Conservation (phyloP, 2,797 vertebrate genomes). For the Anabacerthia variegaticeps region DNA sequence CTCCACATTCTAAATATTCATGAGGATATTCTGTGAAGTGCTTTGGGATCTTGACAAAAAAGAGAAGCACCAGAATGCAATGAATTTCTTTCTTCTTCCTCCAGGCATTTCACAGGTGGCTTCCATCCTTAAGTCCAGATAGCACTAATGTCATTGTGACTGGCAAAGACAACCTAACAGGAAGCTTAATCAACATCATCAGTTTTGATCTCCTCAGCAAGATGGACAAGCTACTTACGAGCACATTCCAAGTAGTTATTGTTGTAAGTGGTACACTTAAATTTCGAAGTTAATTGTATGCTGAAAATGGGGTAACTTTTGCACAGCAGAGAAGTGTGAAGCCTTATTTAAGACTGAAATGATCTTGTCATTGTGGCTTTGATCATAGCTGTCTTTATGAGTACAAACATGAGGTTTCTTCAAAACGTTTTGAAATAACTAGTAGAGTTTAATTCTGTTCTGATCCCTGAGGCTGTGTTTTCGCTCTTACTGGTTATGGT, state of each 20-base stretch:
- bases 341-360: not conserved
- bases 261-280: slow-evolving; percentile 81
- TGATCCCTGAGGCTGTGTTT: not conserved
- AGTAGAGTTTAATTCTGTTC: not conserved
- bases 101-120: slow-evolving; percentile 92
- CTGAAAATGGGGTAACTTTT: not conserved
- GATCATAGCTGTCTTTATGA: not conserved
- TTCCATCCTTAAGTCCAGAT: slow-evolving; percentile 85
- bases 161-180: slow-evolving; percentile 83
- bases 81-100: not conserved
- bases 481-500: not conserved
- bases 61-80: not conserved
- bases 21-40: not conserved
- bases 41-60: not conserved
- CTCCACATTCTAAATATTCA: not conserved
- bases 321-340: not conserved
- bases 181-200: slow-evolving; percentile 90
- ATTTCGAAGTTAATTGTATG: not conserved
- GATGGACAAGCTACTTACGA: slow-evolving; percentile 85
- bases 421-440: not conserved
- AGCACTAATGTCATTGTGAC: slow-evolving; percentile 89
- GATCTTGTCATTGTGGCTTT: not conserved
- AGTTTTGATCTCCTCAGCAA: slow-evolving; percentile 96
- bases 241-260: slow-evolving; percentile 88
- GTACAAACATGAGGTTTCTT: not conserved